These are phyloP conservation scores for Oligia strigilis DNA, from an alignment of 2,888 invertebrate genomes.

Conservation along the genomic window DNA sequence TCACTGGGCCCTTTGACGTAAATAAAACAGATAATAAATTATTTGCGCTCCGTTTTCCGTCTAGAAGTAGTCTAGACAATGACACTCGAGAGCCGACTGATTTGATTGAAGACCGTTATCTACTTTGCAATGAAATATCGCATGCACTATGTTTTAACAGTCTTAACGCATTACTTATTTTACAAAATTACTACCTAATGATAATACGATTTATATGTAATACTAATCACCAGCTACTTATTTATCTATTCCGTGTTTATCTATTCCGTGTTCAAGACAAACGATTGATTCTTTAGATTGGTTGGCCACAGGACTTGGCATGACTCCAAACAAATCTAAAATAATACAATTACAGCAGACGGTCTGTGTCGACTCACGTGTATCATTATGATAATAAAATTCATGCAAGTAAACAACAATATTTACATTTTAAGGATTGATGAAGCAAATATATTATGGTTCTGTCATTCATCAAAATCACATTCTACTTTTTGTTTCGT, in stretches of 20 bases:
- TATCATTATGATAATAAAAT: not conserved
- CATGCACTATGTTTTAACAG: not conserved
- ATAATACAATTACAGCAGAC: not conserved
- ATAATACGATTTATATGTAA: not conserved
- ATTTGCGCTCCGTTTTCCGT: conserved; percentile 5
- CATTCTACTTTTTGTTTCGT: not conserved
- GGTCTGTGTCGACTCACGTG: not conserved
- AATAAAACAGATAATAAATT: conserved; percentile 5
- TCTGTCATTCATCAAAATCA: not conserved
- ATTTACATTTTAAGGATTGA: not conserved
- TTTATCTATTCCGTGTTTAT: too few relatives aligned
- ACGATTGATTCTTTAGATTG: not conserved
- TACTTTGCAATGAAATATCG: not conserved
- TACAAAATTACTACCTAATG: not conserved
- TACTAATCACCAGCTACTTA: not conserved
- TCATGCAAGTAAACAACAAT: conserved; percentile 8
- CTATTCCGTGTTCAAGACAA: too few relatives aligned
- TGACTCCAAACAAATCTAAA: conserved; percentile 30
- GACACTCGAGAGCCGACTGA: conserved; percentile 5
- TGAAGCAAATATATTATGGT: not conserved
- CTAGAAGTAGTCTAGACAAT: not conserved
- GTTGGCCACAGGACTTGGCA: conserved; percentile 11
- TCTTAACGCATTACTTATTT: not conserved
- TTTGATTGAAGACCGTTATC: not conserved
- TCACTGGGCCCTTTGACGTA: conserved; percentile 44